A percentile compares a stretch with the other conserved stretches of the same genome.
These are phyloP conservation scores for Apoda limacodes DNA, from an alignment of 2,888 invertebrate species.

Conservation along the genomic window DNA sequence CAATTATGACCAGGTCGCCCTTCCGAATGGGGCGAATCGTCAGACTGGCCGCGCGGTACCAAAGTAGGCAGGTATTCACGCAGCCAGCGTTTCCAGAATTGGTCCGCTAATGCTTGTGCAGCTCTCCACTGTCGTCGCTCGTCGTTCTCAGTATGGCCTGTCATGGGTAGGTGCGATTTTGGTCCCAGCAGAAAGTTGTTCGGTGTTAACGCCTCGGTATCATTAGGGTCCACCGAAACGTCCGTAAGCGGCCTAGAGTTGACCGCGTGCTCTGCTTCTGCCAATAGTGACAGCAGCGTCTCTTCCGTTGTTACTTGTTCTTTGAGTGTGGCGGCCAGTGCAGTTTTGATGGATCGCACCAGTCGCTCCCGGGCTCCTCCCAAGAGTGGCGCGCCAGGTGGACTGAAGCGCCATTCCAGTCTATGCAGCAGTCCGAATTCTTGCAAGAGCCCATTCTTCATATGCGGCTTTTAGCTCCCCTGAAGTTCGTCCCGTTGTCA, in stretches of 20 bases:
- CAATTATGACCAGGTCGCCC: constrained; percentile 9
- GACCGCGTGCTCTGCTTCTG: constrained; percentile 12
- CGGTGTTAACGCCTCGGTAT: constrained; percentile 21
- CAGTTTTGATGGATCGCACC: constrained; percentile 16
- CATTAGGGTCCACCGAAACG: constrained; percentile 20
- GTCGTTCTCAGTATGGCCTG: constrained; percentile 4
- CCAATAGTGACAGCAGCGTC: constrained; percentile 8
- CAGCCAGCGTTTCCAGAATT: constrained; percentile 12
- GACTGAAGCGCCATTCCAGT: constrained; percentile 15
- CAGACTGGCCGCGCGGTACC: constrained; percentile 2
- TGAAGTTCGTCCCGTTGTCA: constrained; percentile 19
- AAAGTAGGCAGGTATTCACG: constrained; percentile 9
- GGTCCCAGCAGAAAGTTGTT: constrained; percentile 16
- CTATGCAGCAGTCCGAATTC: constrained; percentile 6
- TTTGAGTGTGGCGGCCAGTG: constrained; percentile 7
- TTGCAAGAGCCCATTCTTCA: constrained; percentile 1
- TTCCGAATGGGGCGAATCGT: not conserved
- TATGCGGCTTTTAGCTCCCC: constrained; percentile 15
- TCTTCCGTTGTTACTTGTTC: constrained; percentile 11
- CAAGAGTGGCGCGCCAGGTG: constrained; percentile 13
- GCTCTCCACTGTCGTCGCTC: constrained; percentile 6
- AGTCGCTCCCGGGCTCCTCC: constrained; percentile 20
- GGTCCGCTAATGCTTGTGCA: constrained; percentile 9
- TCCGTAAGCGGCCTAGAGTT: constrained; percentile 20
- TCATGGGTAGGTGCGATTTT: constrained; percentile 4